Conservation (phyloP, 2,113 vertebrate species). For the Dascyllus trimaculatus region DNA sequence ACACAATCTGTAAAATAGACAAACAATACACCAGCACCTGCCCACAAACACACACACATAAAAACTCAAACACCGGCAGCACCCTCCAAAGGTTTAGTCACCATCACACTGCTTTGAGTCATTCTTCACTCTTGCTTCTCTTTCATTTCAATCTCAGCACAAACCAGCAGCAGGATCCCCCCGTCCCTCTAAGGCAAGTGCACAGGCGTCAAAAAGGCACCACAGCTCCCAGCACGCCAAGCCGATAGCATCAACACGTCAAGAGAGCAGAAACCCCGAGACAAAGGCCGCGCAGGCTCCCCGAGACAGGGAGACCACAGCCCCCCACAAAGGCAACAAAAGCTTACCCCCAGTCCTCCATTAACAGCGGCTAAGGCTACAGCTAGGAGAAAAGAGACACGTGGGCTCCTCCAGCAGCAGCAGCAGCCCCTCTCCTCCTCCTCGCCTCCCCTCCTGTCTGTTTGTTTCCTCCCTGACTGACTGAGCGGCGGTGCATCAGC, state of each 20-base stretch:
- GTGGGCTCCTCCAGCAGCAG: constrained; percentile 67
- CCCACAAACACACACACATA: neutral
- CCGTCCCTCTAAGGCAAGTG: constrained; percentile 39
- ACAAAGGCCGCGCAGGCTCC: constrained; percentile 63
- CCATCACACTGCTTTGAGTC: constrained; percentile 15
- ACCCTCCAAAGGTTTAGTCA: constrained; percentile 16
- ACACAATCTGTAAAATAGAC: neutral
- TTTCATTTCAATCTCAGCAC: constrained; percentile 24
- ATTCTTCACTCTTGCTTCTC: constrained; percentile 1
- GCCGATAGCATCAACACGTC: constrained; percentile 22
- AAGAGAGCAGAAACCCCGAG: constrained; percentile 18
- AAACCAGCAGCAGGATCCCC: constrained; percentile 25
- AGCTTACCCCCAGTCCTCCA: constrained; percentile 81
- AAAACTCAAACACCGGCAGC: constrained; percentile 17
- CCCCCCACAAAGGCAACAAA: constrained; percentile 76
- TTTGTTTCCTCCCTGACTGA: constrained; percentile 40
- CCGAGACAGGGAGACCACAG: constrained; percentile 37
- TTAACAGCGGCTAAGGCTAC: constrained; percentile 66
- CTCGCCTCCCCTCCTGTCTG: constrained; percentile 41
- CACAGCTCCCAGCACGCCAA: constrained; percentile 24
- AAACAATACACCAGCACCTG: constrained; percentile 22
- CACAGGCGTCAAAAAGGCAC: constrained; percentile 33
- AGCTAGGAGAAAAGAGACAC: constrained; percentile 67
- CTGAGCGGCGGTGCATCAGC: constrained; percentile 38
- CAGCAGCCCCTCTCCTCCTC: constrained; percentile 42